Conservation (phyloP, 2,888 invertebrate genomes). For the Apamea sordens region DNA sequence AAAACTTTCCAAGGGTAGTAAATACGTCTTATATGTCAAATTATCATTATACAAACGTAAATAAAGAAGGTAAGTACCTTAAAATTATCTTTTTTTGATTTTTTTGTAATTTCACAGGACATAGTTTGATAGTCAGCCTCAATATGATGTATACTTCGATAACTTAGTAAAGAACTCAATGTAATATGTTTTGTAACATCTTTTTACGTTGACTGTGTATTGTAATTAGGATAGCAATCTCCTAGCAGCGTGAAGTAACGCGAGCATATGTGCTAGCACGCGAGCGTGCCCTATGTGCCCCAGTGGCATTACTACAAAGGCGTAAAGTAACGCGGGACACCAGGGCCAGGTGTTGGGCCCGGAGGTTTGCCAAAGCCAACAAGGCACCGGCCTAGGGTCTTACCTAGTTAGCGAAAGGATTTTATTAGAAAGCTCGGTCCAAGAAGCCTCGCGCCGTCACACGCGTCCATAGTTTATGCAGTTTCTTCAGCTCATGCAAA, state of each 20-base stretch:
- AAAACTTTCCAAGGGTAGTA: constrained; percentile 73
- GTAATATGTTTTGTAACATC: background rate
- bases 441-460: no score
- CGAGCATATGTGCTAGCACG: no score
- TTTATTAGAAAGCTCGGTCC: no score
- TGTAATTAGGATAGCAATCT: background rate
- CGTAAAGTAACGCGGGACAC: background rate
- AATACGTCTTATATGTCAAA: constrained; percentile 82
- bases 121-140: background rate
- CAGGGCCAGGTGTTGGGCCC: no score
- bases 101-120: constrained; percentile 9
- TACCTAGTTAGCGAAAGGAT: no score
- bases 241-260: no score
- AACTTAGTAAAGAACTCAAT: background rate
- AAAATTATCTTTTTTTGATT: background rate
- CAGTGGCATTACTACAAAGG: background rate
- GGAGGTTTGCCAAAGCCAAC: no score
- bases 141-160: background rate
- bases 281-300: no score
- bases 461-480: no score
- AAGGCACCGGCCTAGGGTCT: no score
- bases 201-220: background rate
- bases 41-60: constrained; percentile 82
- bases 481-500: no score
- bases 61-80: constrained; percentile 81